A percentile compares a stretch with the other conserved stretches of the same genome.
Conservation (phyloP, 2,797 vertebrate genomes). For the Galagoides demidoff region DNA sequence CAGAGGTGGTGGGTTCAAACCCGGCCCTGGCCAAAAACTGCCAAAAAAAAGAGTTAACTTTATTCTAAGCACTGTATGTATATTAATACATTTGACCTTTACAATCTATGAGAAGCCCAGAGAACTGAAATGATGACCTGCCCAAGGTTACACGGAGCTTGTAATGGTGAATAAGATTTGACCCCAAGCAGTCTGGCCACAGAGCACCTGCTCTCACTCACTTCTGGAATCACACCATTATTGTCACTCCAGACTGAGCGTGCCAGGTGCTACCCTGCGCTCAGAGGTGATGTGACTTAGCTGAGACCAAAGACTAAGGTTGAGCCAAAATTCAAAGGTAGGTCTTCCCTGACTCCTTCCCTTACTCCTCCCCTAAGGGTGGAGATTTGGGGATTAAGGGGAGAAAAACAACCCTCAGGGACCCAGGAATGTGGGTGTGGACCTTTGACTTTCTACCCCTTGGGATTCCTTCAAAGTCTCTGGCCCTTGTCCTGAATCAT, state of each 20-base stretch:
- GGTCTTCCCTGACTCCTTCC: neutral
- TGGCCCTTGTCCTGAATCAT: neutral
- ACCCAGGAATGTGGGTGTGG: neutral
- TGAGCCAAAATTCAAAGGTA: neutral
- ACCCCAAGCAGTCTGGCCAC: neutral
- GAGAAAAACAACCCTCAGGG: neutral
- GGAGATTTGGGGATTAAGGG: neutral
- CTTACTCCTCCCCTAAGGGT: neutral
- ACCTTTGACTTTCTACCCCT: neutral
- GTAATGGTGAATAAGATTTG: neutral
- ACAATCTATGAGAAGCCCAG: neutral
- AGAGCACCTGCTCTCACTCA: neutral
- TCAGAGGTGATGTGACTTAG: neutral
- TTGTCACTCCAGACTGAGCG: neutral
- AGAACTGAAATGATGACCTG: slow-evolving; percentile 29
- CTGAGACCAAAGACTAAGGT: neutral
- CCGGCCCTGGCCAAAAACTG: too few species aligned
- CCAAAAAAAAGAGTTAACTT: neutral
- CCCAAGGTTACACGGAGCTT: neutral
- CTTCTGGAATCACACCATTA: neutral
- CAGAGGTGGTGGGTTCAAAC: too few species aligned
- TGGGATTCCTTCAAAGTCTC: neutral
- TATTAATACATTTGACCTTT: neutral
- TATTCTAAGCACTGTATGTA: neutral
- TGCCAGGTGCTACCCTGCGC: neutral